phyloP scores from a whole-genome alignment of 1,140 invertebrate genomes.

The Ephestia elutella region DNA sequence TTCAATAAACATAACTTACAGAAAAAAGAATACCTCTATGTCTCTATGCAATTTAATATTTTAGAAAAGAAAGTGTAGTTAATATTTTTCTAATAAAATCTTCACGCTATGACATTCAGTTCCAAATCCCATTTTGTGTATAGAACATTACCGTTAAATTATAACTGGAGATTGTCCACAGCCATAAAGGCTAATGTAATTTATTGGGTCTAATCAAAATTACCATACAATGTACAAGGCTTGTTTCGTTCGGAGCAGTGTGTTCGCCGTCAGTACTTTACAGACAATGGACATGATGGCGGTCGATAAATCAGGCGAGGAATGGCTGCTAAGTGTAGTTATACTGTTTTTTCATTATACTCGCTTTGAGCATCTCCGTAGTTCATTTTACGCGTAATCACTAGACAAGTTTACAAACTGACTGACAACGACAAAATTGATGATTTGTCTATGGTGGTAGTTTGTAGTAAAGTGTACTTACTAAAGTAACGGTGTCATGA shows the following conservation, averaged over 20 bases:
- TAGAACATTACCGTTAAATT: conserved; percentile 28
- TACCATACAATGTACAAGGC: conserved; percentile 45
- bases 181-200: conserved; percentile 35
- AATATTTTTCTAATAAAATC: background rate
- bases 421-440: background rate
- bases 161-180: conserved; percentile 27
- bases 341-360: background rate
- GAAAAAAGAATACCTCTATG: too few relatives aligned
- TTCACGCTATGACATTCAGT: background rate
- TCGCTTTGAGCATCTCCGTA: background rate
- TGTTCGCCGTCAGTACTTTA: conserved; percentile 29
- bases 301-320: conserved; percentile 44
- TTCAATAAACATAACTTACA: too few relatives aligned
- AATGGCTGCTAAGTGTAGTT: conserved; percentile 30
- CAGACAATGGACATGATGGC: conserved; percentile 47
- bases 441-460: too few relatives aligned
- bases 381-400: background rate
- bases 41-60: too few relatives aligned
- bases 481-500: too few relatives aligned
- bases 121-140: conserved; percentile 2
- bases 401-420: background rate
- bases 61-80: too few relatives aligned
- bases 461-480: too few relatives aligned
- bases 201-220: conserved; percentile 39
- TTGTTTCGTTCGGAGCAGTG: conserved; percentile 23